phyloP scores from a whole-genome alignment of 2,113 vertebrate genomes.

The Notechis scutatus region DNA sequence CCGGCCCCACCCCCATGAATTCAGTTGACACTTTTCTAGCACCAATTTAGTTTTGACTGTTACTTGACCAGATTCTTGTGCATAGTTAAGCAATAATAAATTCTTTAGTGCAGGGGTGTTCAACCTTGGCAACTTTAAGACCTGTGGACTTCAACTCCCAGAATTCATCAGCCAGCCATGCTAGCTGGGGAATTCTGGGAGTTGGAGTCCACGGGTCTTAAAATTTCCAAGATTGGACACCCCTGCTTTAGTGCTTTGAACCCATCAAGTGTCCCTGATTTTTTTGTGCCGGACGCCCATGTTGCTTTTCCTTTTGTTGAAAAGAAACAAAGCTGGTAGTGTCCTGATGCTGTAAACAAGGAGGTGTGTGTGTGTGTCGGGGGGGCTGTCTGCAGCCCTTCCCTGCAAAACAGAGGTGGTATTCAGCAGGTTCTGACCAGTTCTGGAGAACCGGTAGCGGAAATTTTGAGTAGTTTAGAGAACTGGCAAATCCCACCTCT shows the following conservation, averaged over 20 bases:
- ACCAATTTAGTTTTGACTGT: not conserved
- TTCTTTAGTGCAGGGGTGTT: too few species aligned
- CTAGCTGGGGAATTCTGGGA: not conserved
- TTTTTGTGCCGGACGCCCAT: not conserved
- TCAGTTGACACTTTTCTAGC: not conserved
- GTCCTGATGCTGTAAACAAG: not conserved
- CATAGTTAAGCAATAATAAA: too few species aligned
- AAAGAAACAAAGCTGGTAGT: not conserved
- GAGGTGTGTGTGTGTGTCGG: not conserved
- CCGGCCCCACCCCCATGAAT: too few species aligned
- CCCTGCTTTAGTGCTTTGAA: not conserved
- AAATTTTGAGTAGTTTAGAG: too few species aligned
- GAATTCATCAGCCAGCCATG: too few species aligned
- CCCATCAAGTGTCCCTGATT: not conserved
- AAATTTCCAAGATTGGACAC: not conserved
- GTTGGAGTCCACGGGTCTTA: not conserved
- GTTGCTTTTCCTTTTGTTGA: not conserved
- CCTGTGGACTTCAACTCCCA: too few species aligned
- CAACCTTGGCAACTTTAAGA: too few species aligned
- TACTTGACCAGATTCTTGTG: too few species aligned
- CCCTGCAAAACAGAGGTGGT: not conserved
- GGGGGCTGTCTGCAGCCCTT: not conserved
- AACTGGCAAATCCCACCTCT: too few species aligned
- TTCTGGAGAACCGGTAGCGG: too few species aligned
- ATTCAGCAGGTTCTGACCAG: too few species aligned